Evolutionary conservation across 64 coral and sea anemone species (phyloP).

Genomic region (Pachyseris speciosa): DNA sequence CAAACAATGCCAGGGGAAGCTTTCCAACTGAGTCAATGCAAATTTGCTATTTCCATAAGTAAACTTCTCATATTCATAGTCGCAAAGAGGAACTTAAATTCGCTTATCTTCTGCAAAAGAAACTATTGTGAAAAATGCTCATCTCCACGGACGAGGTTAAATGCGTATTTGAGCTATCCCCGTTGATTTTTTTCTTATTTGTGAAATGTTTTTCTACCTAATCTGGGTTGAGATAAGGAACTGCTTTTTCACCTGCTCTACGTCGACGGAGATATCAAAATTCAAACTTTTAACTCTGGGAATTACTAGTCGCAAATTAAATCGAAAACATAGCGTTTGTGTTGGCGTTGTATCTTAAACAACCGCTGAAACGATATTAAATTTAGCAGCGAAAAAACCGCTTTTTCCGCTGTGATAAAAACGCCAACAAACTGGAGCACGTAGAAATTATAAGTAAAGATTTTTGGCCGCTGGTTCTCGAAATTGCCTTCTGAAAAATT

Average conservation of each 20-base stretch:
- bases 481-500: slow-evolving; percentile 43
- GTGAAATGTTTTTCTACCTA: slow-evolving; percentile 63
- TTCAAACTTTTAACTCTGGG: slow-evolving; percentile 77
- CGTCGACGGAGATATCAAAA: slow-evolving; percentile 60
- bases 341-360: not conserved
- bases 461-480: no score
- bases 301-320: slow-evolving; percentile 72
- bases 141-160: not conserved
- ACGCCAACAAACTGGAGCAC: not conserved
- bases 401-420: not conserved
- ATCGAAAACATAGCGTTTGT: slow-evolving; percentile 63
- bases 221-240: slow-evolving; percentile 15
- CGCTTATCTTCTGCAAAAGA: not conserved
- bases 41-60: slow-evolving; percentile 70
- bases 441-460: not conserved
- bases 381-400: not conserved
- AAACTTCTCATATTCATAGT: slow-evolving; percentile 58
- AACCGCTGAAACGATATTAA: not conserved
- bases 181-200: slow-evolving; percentile 20
- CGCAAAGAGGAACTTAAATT: slow-evolving; percentile 15
- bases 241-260: slow-evolving; percentile 43
- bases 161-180: not conserved
- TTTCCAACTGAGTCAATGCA: slow-evolving; percentile 75
- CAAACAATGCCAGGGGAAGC: slow-evolving; percentile 5
- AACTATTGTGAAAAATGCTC: not conserved